Percentiles rank a stretch among this genome's conserved stretches.
phyloP scores from a whole-genome alignment of 2,113 vertebrate genomes.

The Diphyllodes magnificus region DNA sequence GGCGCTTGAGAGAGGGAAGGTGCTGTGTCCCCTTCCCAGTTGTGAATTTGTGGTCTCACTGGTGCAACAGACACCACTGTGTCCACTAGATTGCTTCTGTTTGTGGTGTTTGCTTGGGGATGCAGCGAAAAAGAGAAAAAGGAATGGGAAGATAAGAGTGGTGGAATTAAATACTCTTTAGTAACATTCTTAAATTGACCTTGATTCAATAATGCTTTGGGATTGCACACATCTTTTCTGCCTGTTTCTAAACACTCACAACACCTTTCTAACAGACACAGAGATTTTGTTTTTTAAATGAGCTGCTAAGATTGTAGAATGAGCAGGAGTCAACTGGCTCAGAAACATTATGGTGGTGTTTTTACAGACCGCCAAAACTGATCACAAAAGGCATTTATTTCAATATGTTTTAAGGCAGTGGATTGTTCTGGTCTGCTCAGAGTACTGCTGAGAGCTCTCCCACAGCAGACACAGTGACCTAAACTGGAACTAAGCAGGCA shows the following conservation, averaged over 20 bases:
- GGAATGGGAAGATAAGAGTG: fast-evolving
- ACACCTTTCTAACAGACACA: neutral
- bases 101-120: neutral
- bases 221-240: neutral
- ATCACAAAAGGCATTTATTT: neutral
- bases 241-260: neutral
- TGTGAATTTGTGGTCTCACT: neutral
- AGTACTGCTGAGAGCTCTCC: neutral
- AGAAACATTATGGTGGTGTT: neutral
- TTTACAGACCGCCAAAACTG: neutral
- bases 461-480: neutral
- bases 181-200: neutral
- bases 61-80: neutral
- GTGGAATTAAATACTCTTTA: neutral
- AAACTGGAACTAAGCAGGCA: neutral
- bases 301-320: neutral
- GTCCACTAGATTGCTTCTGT: neutral
- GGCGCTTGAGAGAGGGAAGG: fast-evolving
- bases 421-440: neutral
- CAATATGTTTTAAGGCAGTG: neutral
- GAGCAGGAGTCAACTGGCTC: neutral
- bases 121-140: neutral
- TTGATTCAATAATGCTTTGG: neutral
- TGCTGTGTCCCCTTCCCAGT: neutral
- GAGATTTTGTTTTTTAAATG: constrained; percentile 22